phyloP scores from a whole-genome alignment of 2,888 invertebrate species.

The Glaucopsyche alexis region DNA sequence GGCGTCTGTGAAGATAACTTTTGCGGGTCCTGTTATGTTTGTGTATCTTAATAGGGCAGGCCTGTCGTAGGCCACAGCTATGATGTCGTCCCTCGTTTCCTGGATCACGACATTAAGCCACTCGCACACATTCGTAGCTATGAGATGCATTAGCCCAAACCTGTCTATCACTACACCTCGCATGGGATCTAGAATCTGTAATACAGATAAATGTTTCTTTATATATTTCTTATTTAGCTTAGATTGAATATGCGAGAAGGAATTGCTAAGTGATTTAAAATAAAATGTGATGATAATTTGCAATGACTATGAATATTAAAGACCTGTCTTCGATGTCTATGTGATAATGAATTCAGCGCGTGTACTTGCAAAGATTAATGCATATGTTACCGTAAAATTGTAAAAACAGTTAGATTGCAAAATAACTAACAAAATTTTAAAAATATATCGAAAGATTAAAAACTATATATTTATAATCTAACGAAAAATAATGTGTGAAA shows the following conservation, averaged over 20 bases:
- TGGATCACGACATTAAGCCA: conserved; percentile 94
- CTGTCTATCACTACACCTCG: conserved; percentile 78
- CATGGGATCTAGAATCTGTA: conserved; percentile 70
- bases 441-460: no score
- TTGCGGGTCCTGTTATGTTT: conserved; percentile 56
- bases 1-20: conserved; percentile 49
- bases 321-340: neutral
- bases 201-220: conserved; percentile 34
- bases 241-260: neutral
- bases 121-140: conserved; percentile 95
- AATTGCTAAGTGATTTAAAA: neutral
- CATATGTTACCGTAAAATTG: no score
- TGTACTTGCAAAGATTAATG: neutral
- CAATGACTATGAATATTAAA: conserved; percentile 4
- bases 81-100: conserved; percentile 92
- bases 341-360: conserved; percentile 3
- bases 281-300: neutral
- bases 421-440: no score
- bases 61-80: conserved; percentile 65
- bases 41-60: conserved; percentile 60
- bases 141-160: conserved; percentile 95
- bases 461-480: no score
- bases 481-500: no score
- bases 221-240: neutral
- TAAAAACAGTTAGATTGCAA: no score